Percentiles rank a stretch among this genome's conserved stretches.
Conservation (phyloP, 2,888 invertebrate species). For the Rhogogaster chlorosoma region DNA sequence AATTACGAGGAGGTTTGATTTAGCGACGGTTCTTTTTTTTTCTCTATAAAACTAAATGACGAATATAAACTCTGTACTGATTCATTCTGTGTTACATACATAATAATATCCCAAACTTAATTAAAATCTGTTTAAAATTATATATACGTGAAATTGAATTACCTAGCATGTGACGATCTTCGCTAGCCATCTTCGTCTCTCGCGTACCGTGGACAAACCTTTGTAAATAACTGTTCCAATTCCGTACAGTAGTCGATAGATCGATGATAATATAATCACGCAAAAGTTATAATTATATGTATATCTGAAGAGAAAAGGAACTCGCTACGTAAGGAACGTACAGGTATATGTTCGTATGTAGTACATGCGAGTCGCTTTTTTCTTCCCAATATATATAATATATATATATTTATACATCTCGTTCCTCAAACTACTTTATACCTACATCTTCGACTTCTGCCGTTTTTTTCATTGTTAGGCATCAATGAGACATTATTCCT, state of each 20-base stretch:
- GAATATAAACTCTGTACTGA: neutral
- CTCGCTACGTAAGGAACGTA: neutral
- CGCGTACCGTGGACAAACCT: neutral
- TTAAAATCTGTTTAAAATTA: neutral
- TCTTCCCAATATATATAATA: neutral
- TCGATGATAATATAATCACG: slow-evolving; percentile 14
- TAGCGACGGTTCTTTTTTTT: neutral
- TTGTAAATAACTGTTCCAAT: slow-evolving; percentile 21
- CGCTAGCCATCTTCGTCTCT: slow-evolving; percentile 41
- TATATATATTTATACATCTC: neutral
- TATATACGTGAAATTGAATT: neutral
- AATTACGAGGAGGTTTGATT: slow-evolving; percentile 25
- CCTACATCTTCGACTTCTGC: neutral
- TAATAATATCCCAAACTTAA: neutral
- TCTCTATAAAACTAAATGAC: neutral
- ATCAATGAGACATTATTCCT: slow-evolving; percentile 5
- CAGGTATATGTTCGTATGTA: neutral
- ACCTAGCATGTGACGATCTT: slow-evolving; percentile 15
- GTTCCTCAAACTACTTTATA: neutral
- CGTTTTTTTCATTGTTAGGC: neutral
- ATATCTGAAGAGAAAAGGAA: neutral
- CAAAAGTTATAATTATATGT: neutral
- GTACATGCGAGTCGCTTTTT: neutral
- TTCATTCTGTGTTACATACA: neutral
- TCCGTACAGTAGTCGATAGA: slow-evolving; percentile 13